These are phyloP conservation scores for Hesperia comma DNA, from an alignment of 2,888 invertebrate species.

Conservation along the genomic window DNA sequence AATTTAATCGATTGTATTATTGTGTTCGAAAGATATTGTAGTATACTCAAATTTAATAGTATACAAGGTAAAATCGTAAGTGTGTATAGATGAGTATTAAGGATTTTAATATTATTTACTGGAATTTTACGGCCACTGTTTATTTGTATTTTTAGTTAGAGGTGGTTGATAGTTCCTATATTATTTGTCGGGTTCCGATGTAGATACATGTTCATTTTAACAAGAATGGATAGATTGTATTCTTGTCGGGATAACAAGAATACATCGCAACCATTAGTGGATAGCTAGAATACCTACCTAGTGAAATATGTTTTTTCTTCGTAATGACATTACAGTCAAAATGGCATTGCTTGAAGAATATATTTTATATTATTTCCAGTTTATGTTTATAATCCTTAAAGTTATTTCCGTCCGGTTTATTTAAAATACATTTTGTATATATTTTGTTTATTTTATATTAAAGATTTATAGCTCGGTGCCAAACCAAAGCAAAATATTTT, in stretches of 20 bases:
- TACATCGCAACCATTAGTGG: not conserved
- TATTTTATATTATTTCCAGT: not conserved
- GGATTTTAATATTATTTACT: slow-evolving; percentile 22
- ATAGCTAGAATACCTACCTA: not conserved
- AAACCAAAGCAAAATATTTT: slow-evolving; percentile 14
- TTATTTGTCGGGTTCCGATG: slow-evolving; percentile 39
- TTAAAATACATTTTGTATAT: not conserved
- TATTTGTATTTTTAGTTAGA: slow-evolving; percentile 52
- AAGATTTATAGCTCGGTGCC: slow-evolving; percentile 22
- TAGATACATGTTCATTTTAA: slow-evolving; percentile 1
- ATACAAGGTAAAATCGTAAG: not conserved
- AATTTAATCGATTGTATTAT: not conserved
- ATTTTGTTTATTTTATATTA: slow-evolving; percentile 20
- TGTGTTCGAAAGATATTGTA: not conserved
- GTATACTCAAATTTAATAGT: not conserved
- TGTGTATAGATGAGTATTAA: slow-evolving; percentile 13
- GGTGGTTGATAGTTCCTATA: slow-evolving; percentile 79
- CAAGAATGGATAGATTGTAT: not conserved
- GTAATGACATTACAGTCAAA: no score
- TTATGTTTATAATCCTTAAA: not conserved
- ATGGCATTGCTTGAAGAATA: not conserved
- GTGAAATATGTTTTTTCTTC: no score
- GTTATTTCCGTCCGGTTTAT: slow-evolving; percentile 7
- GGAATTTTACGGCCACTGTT: slow-evolving; percentile 64
- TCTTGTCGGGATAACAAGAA: slow-evolving; percentile 1